phyloP scores from a whole-genome alignment of 30 jellyfish, hydroid and myxozoan genomes.

The Aurelia aurita region DNA sequence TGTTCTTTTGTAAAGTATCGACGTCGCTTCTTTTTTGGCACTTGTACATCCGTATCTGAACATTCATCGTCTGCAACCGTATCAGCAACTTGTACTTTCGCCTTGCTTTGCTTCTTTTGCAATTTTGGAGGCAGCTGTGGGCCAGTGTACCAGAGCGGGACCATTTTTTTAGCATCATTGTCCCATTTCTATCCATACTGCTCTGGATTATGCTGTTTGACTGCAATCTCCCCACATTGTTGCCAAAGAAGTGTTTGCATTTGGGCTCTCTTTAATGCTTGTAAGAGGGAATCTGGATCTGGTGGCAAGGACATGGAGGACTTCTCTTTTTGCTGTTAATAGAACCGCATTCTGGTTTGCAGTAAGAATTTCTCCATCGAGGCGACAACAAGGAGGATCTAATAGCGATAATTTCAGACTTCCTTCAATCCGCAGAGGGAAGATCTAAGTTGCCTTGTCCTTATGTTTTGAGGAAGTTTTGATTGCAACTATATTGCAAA shows the following conservation, averaged over 20 bases:
- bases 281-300: neutral
- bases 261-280: neutral
- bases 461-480: too few species aligned
- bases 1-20: slow-evolving; percentile 1
- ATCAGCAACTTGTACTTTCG: slow-evolving; percentile 19
- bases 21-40: slow-evolving; percentile 18
- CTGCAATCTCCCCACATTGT: neutral
- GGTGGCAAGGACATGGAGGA: neutral
- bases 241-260: neutral
- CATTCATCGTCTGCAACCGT: slow-evolving; percentile 20
- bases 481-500: too few species aligned
- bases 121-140: slow-evolving; percentile 26
- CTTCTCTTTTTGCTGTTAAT: neutral
- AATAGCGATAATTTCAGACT: slow-evolving; percentile 4
- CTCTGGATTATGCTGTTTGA: slow-evolving; percentile 1
- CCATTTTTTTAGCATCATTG: slow-evolving; percentile 12
- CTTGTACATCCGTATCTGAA: slow-evolving; percentile 11
- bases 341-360: too few species aligned
- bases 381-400: slow-evolving; percentile 4
- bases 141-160: slow-evolving; percentile 17
- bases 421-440: neutral
- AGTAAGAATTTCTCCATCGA: neutral
- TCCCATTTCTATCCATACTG: slow-evolving; percentile 6
- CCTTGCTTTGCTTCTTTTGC: slow-evolving; percentile 29
- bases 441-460: neutral